These are phyloP conservation scores for Babyrousa celebensis DNA, from an alignment of 2,797 vertebrate species.

Conservation along the genomic window DNA sequence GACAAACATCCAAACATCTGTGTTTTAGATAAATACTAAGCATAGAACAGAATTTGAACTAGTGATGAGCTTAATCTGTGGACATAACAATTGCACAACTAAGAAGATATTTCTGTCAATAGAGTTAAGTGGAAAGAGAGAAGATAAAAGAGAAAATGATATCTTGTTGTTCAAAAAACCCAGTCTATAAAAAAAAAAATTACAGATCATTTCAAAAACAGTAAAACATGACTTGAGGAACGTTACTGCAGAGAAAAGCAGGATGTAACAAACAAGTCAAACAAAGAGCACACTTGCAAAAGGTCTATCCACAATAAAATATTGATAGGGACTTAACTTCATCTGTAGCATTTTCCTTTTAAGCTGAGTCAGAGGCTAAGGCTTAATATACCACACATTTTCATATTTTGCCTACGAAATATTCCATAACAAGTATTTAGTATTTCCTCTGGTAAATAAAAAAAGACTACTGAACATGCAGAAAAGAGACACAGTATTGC, in stretches of 20 bases:
- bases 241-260: not conserved
- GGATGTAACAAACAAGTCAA: not conserved
- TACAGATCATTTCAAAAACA: not conserved
- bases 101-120: not conserved
- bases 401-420: not conserved
- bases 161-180: not conserved
- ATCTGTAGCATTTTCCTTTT: not conserved
- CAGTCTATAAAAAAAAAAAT: not conserved
- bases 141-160: not conserved
- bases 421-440: not conserved
- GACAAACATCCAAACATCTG: not conserved
- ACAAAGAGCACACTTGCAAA: not conserved
- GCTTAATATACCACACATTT: not conserved
- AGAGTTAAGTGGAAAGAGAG: not conserved
- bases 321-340: not conserved
- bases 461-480: not conserved
- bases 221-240: not conserved
- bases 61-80: not conserved
- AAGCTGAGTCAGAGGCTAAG: not conserved
- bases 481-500: not conserved
- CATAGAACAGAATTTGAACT: not conserved
- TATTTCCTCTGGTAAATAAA: not conserved
- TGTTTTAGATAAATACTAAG: not conserved
- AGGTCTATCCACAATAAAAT: not conserved
- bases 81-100: not conserved